phyloP scores from a whole-genome alignment of 2,888 invertebrate species.

The Crocallis elinguaria region DNA sequence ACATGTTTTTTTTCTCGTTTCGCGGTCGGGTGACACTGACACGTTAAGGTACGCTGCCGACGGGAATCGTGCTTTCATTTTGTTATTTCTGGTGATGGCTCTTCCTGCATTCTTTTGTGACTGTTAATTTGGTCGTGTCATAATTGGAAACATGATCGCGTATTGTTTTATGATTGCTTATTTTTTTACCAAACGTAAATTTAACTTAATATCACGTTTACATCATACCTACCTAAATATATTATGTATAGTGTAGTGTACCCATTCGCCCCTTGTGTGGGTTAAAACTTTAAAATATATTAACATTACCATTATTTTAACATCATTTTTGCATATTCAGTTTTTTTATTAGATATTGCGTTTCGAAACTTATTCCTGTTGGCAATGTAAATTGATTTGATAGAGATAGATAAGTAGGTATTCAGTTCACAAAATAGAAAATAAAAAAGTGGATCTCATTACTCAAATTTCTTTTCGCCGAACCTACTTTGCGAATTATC shows the following conservation, averaged over 20 bases:
- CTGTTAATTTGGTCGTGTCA: conserved; percentile 28
- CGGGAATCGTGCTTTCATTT: conserved; percentile 43
- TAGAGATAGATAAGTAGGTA: neutral
- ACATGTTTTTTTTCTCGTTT: conserved; percentile 68
- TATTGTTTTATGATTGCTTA: conserved; percentile 19
- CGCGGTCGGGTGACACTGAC: conserved; percentile 69
- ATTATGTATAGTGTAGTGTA: too few relatives aligned
- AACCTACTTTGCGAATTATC: conserved; percentile 25
- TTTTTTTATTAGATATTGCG: too few relatives aligned
- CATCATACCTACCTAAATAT: too few relatives aligned
- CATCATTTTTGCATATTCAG: too few relatives aligned
- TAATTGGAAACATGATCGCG: conserved; percentile 17
- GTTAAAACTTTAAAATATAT: too few relatives aligned
- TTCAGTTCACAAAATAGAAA: neutral
- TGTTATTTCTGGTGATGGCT: conserved; percentile 43
- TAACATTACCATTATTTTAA: neutral
- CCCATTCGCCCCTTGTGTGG: too few relatives aligned
- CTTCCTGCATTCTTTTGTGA: conserved; percentile 51
- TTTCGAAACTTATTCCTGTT: too few relatives aligned
- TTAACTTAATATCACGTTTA: too few relatives aligned
- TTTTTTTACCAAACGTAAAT: too few relatives aligned
- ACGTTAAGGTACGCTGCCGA: conserved; percentile 55
- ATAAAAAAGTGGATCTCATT: conserved; percentile 9
- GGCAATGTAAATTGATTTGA: neutral
- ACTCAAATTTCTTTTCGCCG: conserved; percentile 14